Percentiles rank a stretch among this genome's conserved stretches.
Conservation (phyloP, 2,113 vertebrate species). For the Ochotona curzoniae region DNA sequence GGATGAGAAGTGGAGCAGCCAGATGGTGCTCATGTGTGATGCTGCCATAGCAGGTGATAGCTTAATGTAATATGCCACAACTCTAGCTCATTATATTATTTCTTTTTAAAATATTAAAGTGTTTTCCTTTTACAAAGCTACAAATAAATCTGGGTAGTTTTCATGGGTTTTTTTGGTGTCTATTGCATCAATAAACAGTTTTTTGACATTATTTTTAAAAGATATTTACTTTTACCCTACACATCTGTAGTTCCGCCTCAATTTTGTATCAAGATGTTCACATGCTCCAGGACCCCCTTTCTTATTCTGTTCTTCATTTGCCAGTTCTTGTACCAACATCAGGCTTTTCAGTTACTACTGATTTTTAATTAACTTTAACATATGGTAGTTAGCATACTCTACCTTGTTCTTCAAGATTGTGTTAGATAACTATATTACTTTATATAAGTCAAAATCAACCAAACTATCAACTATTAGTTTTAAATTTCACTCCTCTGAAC, state of each 20-base stretch:
- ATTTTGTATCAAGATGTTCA: neutral
- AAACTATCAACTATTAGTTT: conserved; percentile 11
- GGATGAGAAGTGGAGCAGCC: too few relatives aligned
- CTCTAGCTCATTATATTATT: neutral
- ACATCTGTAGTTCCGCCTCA: neutral
- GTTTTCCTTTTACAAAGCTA: neutral
- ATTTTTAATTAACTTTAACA: neutral
- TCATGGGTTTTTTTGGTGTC: neutral
- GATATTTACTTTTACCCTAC: neutral
- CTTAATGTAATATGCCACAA: too few relatives aligned
- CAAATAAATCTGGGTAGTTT: too few relatives aligned
- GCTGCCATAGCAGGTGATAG: too few relatives aligned
- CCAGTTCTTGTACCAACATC: neutral
- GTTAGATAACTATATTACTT: neutral
- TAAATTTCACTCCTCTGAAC: neutral
- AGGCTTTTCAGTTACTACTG: neutral
- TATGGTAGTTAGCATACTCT: neutral
- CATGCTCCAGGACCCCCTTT: neutral
- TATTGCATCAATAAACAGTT: neutral
- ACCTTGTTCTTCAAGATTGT: neutral
- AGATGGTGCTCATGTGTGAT: too few relatives aligned
- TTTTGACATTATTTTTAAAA: neutral
- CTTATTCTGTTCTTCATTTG: neutral
- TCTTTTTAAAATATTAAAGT: conserved; percentile 6
- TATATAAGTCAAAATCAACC: neutral